Evolutionary conservation across 2,113 vertebrate species (phyloP), one percentile per base, ranked within the genome.

Genomic region (Nothocercus julius): DNA sequence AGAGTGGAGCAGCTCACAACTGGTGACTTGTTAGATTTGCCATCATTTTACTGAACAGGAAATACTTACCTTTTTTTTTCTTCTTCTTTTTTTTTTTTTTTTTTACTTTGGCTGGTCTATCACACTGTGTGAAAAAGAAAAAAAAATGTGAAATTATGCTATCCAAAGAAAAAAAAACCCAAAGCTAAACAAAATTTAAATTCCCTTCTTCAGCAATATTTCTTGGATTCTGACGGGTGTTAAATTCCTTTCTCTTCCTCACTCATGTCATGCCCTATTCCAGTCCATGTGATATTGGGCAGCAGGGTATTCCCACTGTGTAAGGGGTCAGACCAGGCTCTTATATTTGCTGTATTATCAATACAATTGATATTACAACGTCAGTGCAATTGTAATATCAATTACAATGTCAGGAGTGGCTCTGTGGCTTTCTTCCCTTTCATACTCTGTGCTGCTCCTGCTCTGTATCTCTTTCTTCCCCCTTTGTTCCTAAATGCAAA

Each of bases 401-500:
- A 24, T 49, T 49, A 24, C 21, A 49, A 49, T 49, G 9, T 49
- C 49, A 49, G 49, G 49, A 24, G 30, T 56, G 1, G 0, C 56
- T 83, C 32, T 75, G 30, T 67, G 13, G 21, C 91, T 66, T 92
- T 70, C 54, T 56, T 77, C 13, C 14, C 87, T 87, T 85, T 68
- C 17, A 5, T 73, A 58, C 72, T 77, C 73, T 59, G 69, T 79
- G 51, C 28, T 76, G 38, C 32, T 68, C 7, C 0, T 87, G 59
- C 9, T 77, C 74, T 69, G 51, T 32, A 68, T 86, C 90, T 92
- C 62, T 86, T 64, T 87, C 21, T 22, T 62, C 38, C 76, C 28
- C 56, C 40, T 74, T 75, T 84, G 54, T 81, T 94, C 59, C 58
- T 54, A 93, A 86, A 94, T 28, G n/a, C 70, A 95, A 94, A 85